Evolutionary conservation across 2,113 vertebrate species (phyloP).

Genomic region (Canis aureus): DNA sequence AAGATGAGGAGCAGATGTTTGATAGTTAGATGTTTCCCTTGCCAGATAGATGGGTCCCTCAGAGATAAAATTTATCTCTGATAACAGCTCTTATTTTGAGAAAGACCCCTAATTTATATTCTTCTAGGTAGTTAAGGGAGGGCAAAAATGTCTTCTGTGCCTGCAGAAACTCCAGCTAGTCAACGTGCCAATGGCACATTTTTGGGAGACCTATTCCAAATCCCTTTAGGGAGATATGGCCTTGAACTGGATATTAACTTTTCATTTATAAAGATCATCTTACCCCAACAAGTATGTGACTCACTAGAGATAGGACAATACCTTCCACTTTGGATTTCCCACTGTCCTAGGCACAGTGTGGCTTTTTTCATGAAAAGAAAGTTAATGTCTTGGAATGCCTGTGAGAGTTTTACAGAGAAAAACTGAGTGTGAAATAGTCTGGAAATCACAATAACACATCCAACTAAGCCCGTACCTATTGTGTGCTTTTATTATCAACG

Average conservation of each 20-base stretch:
- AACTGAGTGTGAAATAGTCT: not conserved
- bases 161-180: not conserved
- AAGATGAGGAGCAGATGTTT: not conserved
- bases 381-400: not conserved
- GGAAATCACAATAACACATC: not conserved
- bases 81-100: not conserved
- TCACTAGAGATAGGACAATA: not conserved
- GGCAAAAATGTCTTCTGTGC: not conserved
- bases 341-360: not conserved
- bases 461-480: not conserved
- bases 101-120: not conserved
- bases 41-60: not conserved
- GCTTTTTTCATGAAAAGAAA: not conserved
- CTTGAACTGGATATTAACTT: constrained; percentile 28
- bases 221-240: not conserved
- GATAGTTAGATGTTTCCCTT: not conserved
- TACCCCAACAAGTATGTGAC: not conserved
- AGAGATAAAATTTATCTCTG: not conserved
- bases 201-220: not conserved
- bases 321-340: not conserved
- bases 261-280: not conserved
- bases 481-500: constrained; percentile 72
- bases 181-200: not conserved
- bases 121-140: not conserved
- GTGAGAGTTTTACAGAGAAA: constrained; percentile 40